Evolutionary conservation across 92 coral and sea anemone species (phyloP).

Genomic region (Palythoa grandis): DNA sequence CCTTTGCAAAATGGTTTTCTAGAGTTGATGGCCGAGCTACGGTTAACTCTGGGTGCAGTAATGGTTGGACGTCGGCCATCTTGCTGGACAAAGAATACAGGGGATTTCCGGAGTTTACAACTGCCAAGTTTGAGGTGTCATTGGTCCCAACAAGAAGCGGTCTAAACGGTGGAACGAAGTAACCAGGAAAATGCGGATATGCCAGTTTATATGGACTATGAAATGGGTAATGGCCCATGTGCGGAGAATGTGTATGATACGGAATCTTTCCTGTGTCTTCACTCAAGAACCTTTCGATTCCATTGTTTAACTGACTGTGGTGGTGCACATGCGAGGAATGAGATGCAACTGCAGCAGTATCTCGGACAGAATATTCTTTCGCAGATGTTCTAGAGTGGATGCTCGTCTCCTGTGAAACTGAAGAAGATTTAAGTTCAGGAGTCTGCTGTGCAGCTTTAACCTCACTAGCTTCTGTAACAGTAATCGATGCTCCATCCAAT

Average conservation of each 20-base stretch:
- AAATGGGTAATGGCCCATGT: constrained; percentile 44
- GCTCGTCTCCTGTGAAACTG: not conserved
- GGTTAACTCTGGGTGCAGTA: constrained; percentile 24
- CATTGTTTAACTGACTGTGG: constrained; percentile 49
- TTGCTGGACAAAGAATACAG: constrained; percentile 63
- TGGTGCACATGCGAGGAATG: constrained; percentile 19
- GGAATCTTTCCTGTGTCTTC: constrained; percentile 49
- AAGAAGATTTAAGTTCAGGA: constrained; percentile 30
- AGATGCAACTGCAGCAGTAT: not conserved
- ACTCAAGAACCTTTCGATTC: constrained; percentile 54
- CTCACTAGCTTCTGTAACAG: constrained; percentile 41
- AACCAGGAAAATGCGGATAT: constrained; percentile 76
- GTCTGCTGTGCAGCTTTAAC: constrained; percentile 10
- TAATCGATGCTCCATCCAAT: not conserved
- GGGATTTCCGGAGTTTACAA: constrained; percentile 79
- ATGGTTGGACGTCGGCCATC: not conserved
- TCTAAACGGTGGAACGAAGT: constrained; percentile 81
- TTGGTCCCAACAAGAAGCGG: constrained; percentile 74
- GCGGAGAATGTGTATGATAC: constrained; percentile 43
- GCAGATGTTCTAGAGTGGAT: not conserved
- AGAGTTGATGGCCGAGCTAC: constrained; percentile 18
- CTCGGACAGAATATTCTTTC: constrained; percentile 4
- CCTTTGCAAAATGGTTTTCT: constrained; percentile 28
- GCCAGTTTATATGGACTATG: constrained; percentile 83
- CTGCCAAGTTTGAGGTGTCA: constrained; percentile 83